Base-by-base conservation (phyloP, 2,888 invertebrate genomes). In the Metopia argyrocephala region DNA sequence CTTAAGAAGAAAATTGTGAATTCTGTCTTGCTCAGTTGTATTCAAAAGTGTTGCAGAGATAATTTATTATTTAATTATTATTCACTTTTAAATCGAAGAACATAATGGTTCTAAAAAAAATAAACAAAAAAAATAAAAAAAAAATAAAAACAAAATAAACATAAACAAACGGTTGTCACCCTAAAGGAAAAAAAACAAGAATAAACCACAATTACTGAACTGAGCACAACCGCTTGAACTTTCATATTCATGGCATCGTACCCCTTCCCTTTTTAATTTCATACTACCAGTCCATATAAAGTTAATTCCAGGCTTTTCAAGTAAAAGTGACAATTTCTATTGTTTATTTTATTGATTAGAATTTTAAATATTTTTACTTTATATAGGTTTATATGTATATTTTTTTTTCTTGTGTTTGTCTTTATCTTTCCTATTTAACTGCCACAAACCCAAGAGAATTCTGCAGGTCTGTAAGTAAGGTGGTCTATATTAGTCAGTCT, bases 261-360 rank as follows among this genome's bases (percentile, higher is more conserved):
- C n/a, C n/a, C n/a, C n/a, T 6, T 12, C 31, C 12, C 31, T 31
- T 38, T 12, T 38, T 38, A 15, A 38, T 38, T 9, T 3, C 9
- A 2, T 7, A 31, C 25, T 21, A 1, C 50, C 27, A 46, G 48
- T 9, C 21, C 18, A 31, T 0, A 28, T 21, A 21, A 23, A 15
- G 27, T 69, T 31, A 15, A 68, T 25, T 45, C 62, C 50, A 50
- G 52, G 38, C 25, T 46, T 61, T 69, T 62, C 25, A 56, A 69
- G n/a, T 61, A 71, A n/a, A n/a, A 68, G 71, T 74, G 70, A 74
- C 65, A 81, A 74, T 56, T 78, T 81, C 48, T 81, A 78, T 81
- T 81, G 78, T 82, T 78, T 78, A 70, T 83, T 79, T 83, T 83
- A 84, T 83, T 79, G 82, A 84, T 84, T 84, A 82, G 70, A 83